These are phyloP conservation scores for Catocala nupta DNA, from an alignment of 2,888 invertebrate genomes.

Conservation along the genomic window DNA sequence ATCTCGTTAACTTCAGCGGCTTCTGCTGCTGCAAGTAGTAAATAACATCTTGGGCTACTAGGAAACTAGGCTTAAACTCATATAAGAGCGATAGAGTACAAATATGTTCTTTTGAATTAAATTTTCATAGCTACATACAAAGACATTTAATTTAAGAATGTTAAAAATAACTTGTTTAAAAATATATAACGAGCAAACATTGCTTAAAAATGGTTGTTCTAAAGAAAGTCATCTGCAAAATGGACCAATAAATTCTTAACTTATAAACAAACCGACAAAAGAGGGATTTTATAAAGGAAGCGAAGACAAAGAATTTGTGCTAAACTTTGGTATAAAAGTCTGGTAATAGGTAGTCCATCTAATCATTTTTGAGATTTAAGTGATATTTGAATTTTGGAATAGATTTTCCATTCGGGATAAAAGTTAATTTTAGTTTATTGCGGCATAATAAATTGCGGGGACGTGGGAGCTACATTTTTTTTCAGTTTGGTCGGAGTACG, in stretches of 20 bases:
- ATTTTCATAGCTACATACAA: background rate
- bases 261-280: slow-evolving; percentile 44
- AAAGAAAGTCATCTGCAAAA: slow-evolving; percentile 31
- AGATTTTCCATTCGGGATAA: slow-evolving; percentile 19
- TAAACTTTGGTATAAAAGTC: slow-evolving; percentile 25
- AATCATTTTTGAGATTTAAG: slow-evolving; percentile 36
- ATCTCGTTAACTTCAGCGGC: too few relatives aligned
- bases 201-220: slow-evolving; percentile 23
- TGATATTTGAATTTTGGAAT: slow-evolving; percentile 35
- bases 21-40: too few relatives aligned
- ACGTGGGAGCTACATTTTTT: slow-evolving; percentile 61
- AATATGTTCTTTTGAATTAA: too few relatives aligned
- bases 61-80: too few relatives aligned
- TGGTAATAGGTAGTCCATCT: slow-evolving; percentile 19
- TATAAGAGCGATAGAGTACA: too few relatives aligned
- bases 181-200: slow-evolving; percentile 16
- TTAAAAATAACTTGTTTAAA: background rate
- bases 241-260: slow-evolving; percentile 34
- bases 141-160: slow-evolving; percentile 24
- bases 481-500: slow-evolving; percentile 61
- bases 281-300: slow-evolving; percentile 40
- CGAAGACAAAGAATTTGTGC: slow-evolving; percentile 25
- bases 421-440: slow-evolving; percentile 32
- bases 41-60: too few relatives aligned
- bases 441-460: slow-evolving; percentile 41